These are phyloP conservation scores for Forbesichthys agassizii DNA, from an alignment of 2,113 vertebrate genomes.

Conservation along the genomic window DNA sequence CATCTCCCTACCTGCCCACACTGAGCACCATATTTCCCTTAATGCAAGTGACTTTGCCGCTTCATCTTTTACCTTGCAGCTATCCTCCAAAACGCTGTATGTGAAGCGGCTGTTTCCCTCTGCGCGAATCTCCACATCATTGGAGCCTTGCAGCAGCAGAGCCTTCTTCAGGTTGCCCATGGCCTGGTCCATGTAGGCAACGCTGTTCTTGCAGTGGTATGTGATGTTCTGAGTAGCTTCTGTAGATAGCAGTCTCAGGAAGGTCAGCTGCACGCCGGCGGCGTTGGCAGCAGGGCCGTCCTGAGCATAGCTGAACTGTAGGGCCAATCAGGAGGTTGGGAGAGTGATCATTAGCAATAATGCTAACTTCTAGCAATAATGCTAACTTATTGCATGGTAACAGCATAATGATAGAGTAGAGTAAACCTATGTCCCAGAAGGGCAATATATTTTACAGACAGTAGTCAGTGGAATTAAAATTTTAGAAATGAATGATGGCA, in stretches of 20 bases:
- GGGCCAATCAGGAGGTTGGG: background rate
- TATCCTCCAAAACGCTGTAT: slow-evolving; percentile 90
- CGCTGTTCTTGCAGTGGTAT: slow-evolving; percentile 98
- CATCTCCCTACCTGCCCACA: no score
- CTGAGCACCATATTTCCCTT: no score
- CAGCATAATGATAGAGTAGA: no score
- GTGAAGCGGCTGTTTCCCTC: slow-evolving; percentile 98
- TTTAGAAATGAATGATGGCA: background rate
- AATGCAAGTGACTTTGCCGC: no score
- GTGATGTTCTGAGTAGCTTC: slow-evolving; percentile 95
- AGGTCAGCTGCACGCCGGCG: slow-evolving; percentile 91
- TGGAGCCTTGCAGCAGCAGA: slow-evolving; percentile 92
- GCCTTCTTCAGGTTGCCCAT: slow-evolving; percentile 94
- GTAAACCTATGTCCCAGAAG: no score
- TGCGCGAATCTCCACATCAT: slow-evolving; percentile 94
- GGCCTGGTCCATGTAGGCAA: slow-evolving; percentile 92
- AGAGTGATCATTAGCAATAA: background rate
- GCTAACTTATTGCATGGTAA: background rate
- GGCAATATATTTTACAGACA: no score
- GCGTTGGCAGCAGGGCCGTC: slow-evolving; percentile 83
- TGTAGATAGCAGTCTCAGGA: slow-evolving; percentile 92
- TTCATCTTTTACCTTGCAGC: slow-evolving; percentile 86
- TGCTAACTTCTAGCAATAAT: background rate
- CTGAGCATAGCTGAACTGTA: slow-evolving; percentile 91
- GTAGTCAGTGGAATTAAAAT: background rate